Evolutionary conservation across 2,113 vertebrate species (phyloP).

Genomic region (Etheostoma spectabile): DNA sequence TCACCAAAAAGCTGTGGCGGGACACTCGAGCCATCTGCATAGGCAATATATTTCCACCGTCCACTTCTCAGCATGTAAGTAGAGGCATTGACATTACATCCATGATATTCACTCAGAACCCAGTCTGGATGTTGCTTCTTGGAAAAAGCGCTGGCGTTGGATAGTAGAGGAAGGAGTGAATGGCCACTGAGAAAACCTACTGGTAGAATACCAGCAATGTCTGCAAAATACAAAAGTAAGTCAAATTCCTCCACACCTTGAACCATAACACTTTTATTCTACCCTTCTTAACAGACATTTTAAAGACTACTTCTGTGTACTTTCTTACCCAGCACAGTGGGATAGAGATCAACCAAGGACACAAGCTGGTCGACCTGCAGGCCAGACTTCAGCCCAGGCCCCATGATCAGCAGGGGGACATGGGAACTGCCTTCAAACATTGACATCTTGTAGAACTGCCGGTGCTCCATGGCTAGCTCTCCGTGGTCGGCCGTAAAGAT

Average conservation of each 20-base stretch:
- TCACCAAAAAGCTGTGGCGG: constrained; percentile 93
- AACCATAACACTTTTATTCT: background rate
- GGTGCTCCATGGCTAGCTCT: constrained; percentile 97
- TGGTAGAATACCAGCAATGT: constrained; percentile 85
- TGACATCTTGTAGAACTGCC: constrained; percentile 99
- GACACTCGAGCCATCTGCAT: constrained; percentile 88
- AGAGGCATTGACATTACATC: constrained; percentile 94
- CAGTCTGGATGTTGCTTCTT: constrained; percentile 81
- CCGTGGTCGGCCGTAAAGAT: constrained; percentile 96
- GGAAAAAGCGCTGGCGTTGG: background rate
- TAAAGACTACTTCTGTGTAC: background rate
- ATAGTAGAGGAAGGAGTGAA: constrained; percentile 87
- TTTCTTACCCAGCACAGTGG: constrained; percentile 91
- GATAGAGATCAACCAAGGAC: constrained; percentile 96
- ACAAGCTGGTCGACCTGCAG: constrained; percentile 84
- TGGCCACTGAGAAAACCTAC: constrained; percentile 88
- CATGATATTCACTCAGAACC: constrained; percentile 96
- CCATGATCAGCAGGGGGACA: constrained; percentile 91
- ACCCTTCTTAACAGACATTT: background rate
- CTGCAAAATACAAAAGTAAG: constrained; percentile 75
- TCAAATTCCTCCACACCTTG: background rate
- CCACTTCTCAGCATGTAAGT: constrained; percentile 92
- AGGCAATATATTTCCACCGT: constrained; percentile 93
- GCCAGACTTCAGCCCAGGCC: constrained; percentile 85
- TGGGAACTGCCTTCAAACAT: constrained; percentile 98